phyloP scores from a whole-genome alignment of 2,888 invertebrate species.

The Panopea generosa region DNA sequence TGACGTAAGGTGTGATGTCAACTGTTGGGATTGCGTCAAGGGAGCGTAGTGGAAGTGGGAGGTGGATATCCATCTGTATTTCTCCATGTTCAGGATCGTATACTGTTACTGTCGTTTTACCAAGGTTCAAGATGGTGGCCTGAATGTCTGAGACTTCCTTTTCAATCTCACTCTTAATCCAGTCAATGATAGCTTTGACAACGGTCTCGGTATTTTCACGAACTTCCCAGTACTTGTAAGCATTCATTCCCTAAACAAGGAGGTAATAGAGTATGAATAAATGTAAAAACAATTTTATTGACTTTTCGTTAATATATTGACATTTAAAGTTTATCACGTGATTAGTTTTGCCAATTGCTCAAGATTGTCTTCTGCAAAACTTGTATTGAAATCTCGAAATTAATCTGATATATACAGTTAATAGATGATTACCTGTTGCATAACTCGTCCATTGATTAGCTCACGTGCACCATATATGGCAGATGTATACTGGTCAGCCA shows the following conservation, averaged over 20 bases:
- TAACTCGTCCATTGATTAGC: slow-evolving; percentile 35
- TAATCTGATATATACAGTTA: too few species aligned
- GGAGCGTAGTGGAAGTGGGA: slow-evolving; percentile 59
- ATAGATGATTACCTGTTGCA: slow-evolving; percentile 12
- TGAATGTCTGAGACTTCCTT: slow-evolving; percentile 52
- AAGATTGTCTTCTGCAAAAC: too few species aligned
- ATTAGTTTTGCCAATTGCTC: too few species aligned
- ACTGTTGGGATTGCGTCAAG: slow-evolving; percentile 51
- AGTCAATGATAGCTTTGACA: slow-evolving; percentile 43
- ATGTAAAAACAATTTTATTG: too few species aligned
- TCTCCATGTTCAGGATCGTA: slow-evolving; percentile 63
- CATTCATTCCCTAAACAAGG: slow-evolving; percentile 63
- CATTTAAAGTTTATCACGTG: too few species aligned
- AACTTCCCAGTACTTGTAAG: slow-evolving; percentile 72
- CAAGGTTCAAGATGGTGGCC: slow-evolving; percentile 36
- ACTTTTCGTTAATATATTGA: too few species aligned
- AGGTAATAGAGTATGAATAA: too few species aligned
- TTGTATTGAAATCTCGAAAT: too few species aligned
- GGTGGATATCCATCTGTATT: slow-evolving; percentile 63
- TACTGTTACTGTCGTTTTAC: slow-evolving; percentile 55
- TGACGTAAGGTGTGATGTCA: slow-evolving; percentile 46
- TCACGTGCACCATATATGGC: slow-evolving; percentile 51
- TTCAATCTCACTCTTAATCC: slow-evolving; percentile 57
- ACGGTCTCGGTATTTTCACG: slow-evolving; percentile 63
- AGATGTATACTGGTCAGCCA: slow-evolving; percentile 55